Percentiles rank a stretch among this genome's conserved stretches.
These are phyloP conservation scores for Hippopotamus amphibius DNA, from an alignment of 2,113 vertebrate genomes.

Conservation along the genomic window DNA sequence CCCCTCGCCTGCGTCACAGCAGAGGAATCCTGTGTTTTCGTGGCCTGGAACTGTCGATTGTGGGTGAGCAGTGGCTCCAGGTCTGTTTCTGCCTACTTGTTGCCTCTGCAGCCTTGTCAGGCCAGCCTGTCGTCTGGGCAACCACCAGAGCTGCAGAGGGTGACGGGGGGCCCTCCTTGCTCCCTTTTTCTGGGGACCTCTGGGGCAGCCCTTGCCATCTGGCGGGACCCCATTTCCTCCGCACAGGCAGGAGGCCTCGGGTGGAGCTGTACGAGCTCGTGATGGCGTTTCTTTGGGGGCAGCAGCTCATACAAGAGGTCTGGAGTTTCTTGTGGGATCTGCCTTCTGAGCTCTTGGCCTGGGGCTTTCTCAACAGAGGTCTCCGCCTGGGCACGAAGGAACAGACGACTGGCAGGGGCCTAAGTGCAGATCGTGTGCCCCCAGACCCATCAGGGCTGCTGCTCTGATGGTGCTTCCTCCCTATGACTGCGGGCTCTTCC, in stretches of 20 bases:
- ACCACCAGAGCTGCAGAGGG: too few species aligned
- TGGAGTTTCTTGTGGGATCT: neutral
- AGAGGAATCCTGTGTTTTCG: too few species aligned
- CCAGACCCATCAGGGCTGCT: neutral
- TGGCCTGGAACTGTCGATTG: too few species aligned
- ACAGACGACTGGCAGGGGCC: neutral
- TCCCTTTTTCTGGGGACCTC: too few species aligned
- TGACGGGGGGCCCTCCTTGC: too few species aligned
- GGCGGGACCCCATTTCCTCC: accelerated
- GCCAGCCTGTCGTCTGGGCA: too few species aligned
- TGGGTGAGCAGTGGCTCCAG: too few species aligned
- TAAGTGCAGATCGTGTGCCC: neutral
- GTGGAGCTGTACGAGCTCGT: neutral
- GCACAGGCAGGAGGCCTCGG: neutral
- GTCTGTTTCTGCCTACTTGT: too few species aligned
- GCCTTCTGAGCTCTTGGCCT: neutral
- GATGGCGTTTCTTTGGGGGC: neutral
- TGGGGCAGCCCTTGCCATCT: too few species aligned
- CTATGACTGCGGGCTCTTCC: neutral
- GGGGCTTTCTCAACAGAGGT: neutral
- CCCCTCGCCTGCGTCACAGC: too few species aligned
- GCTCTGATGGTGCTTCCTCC: too few species aligned
- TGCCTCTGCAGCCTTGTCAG: too few species aligned
- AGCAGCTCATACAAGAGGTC: neutral
- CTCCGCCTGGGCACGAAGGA: neutral